Percentiles rank a stretch among this genome's conserved stretches.
Evolutionary conservation across 2,797 vertebrate genomes (phyloP).

Genomic region (Australoheros facetus): DNA sequence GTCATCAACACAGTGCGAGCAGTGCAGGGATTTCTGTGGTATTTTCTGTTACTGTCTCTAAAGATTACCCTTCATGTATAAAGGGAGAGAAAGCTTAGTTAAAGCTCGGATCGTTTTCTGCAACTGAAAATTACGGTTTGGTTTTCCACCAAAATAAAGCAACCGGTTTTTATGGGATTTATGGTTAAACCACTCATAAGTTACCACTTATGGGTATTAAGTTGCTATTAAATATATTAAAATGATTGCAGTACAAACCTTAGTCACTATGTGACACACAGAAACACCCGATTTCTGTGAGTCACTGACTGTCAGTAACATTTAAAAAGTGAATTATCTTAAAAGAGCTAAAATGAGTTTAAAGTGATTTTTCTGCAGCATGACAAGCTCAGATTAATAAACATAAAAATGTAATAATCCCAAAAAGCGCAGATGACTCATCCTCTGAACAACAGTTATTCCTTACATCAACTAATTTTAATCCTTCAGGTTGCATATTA

Average conservation of each 20-base stretch:
- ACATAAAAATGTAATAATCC: not conserved
- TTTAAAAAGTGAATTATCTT: not conserved
- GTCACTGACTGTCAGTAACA: not conserved
- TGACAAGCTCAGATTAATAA: not conserved
- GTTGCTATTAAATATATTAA: not conserved
- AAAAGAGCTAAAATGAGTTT: not conserved
- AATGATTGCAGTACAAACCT: not conserved
- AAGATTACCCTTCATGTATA: not conserved
- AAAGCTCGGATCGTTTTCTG: accelerated
- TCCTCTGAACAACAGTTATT: not conserved
- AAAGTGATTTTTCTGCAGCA: not conserved
- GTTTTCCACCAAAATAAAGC: not conserved
- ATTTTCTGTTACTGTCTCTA: not conserved
- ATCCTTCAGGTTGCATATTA: not conserved
- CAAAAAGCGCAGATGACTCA: not conserved
- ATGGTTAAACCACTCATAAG: not conserved
- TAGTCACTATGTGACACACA: not conserved
- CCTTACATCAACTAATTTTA: not conserved
- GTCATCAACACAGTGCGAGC: not conserved
- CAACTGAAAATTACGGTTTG: not conserved
- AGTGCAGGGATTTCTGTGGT: not conserved
- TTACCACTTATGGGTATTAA: not conserved
- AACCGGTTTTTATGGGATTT: not conserved
- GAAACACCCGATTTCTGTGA: not conserved
- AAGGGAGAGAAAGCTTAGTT: not conserved